Base-by-base conservation (phyloP, 2,113 vertebrate genomes). In the Colinus virginianus region DNA sequence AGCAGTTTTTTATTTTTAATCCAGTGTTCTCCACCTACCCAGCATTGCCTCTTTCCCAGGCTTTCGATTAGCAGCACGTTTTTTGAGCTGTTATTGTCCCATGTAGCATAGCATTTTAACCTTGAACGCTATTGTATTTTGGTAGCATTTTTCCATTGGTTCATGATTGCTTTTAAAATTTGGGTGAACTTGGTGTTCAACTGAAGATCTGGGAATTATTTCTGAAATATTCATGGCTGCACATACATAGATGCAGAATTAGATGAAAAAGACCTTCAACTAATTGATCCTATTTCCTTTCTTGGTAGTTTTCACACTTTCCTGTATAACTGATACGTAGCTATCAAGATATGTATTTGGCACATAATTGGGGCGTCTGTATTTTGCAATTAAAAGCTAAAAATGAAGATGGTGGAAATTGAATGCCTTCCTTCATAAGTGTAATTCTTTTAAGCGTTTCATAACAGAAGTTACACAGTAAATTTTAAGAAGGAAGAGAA, bases 1-100 rank as follows among this genome's bases (percentile, higher is more conserved):
- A 94, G 80, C 80, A 64, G 84, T 72, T 78, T 82, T 90, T 92
- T 67, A 84, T 46, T 78, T 88, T 80, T 55, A 45, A 84, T 69
- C 67, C 55, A 38, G 32, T 82, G 79, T 93, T 94, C 55, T 90
- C 64, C 36, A 63, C 83, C 79, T 91, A 72, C 55, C 38, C 69
- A 85, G 46, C 63, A 14, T 55, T 84, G 78, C 83, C 86, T 36
- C 77, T 95, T 91, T 86, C 78, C 72, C 72, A 92, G 90, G 78
- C 58, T 76, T 13, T 53, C 77, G 53, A 53, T 90, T 79, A 80
- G 56, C 61, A 71, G 5, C 21, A 9, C 61, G 61, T 63, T 8
- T 80, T 93, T 91, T 88, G 79, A 88, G n/a, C 62, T 78, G 72
- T 82, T 88, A 19, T 3, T 89, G 30, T 71, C 28, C 51, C 8